Conservation (phyloP, 2,888 invertebrate genomes). For the Trachelus iudaicus region DNA sequence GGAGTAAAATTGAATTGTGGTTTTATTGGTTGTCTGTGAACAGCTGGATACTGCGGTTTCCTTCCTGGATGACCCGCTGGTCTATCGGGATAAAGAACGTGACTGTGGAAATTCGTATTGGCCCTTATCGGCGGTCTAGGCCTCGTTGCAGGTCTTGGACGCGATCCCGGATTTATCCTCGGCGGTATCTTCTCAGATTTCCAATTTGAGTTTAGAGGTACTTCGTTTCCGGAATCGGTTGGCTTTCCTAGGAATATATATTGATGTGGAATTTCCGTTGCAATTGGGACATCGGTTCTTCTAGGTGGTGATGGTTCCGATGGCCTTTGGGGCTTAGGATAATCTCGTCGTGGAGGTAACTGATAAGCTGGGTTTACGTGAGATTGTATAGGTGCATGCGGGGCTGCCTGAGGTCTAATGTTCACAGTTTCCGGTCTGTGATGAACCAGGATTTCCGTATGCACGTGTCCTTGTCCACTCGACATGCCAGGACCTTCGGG, state of each 20-base stretch:
- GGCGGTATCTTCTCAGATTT: slow-evolving; percentile 55
- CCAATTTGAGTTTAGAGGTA: slow-evolving; percentile 43
- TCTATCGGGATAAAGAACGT: slow-evolving; percentile 37
- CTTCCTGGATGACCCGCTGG: slow-evolving; percentile 31
- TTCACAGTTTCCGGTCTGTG: slow-evolving; percentile 53
- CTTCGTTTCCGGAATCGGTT: slow-evolving; percentile 45
- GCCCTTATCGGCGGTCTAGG: slow-evolving; percentile 44
- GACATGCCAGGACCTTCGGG: slow-evolving; percentile 44
- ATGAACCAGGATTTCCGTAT: slow-evolving; percentile 58
- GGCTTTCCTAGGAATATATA: slow-evolving; percentile 42
- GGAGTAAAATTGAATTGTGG: slow-evolving; percentile 11
- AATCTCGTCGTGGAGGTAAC: slow-evolving; percentile 51
- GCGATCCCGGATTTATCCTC: slow-evolving; percentile 38
- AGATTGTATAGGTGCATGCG: slow-evolving; percentile 30
- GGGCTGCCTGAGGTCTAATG: slow-evolving; percentile 38
- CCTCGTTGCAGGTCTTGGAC: slow-evolving; percentile 46
- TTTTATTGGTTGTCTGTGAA: slow-evolving; percentile 6
- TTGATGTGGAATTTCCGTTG: slow-evolving; percentile 46
- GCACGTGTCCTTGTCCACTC: slow-evolving; percentile 55
- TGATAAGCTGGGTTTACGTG: slow-evolving; percentile 29
- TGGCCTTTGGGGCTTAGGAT: slow-evolving; percentile 41
- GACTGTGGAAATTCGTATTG: slow-evolving; percentile 2
- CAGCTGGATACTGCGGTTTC: slow-evolving; percentile 31
- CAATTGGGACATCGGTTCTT: slow-evolving; percentile 49
- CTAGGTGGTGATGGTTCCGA: slow-evolving; percentile 52